Evolutionary conservation across 1,140 invertebrate genomes (phyloP), one percentile per base, ranked within the genome.

Genomic region (Cataglyphis hispanica): DNA sequence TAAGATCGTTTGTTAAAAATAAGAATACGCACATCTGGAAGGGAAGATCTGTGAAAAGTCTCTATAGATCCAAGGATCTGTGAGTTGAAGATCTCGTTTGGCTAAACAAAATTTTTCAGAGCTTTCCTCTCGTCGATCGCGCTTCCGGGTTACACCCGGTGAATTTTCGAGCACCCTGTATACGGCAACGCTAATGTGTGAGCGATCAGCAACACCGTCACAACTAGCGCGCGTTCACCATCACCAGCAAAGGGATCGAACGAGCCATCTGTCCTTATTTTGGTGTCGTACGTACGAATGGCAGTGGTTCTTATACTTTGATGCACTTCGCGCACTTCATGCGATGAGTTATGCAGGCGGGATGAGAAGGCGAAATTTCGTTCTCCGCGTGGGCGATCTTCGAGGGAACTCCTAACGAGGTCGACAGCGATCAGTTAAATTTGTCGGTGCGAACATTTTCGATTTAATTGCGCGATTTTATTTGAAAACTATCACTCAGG

Each of bases 291-390:
- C 63, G 46, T 87, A 89, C 89, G 78, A 91, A 86, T 90, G 61
- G 77, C 91, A 93, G 92, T 93, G 92, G 93, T 93, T 93, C 93
- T 93, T 94, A 31, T 31, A 92, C 87, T 92, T 93, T 93, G 90
- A 93, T 92, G 90, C 90, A 92, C 88, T 92, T 72, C 81, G 86
- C 78, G 66, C 74, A 92, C 90, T 92, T 92, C 91, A 92, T 91
- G 84, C 60, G 31, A 84, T 75, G 72, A 84, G 60, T 50, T 90
- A 67, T 66, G 75, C 90, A 22, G 31, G 22, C 80, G 84, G 89
- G 87, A 89, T 77, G 90, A 88, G 88, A 84, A 91, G 89, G 87
- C 87, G 72, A 92, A 87, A 92, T 93, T 93, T 76, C 25, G 69
- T 77, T 13, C 37, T 61, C 31, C 8, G 84, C 53, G 77, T 85